Evolutionary conservation across 2,888 invertebrate species (phyloP).

Genomic region (Melikaiella ostensackeni): DNA sequence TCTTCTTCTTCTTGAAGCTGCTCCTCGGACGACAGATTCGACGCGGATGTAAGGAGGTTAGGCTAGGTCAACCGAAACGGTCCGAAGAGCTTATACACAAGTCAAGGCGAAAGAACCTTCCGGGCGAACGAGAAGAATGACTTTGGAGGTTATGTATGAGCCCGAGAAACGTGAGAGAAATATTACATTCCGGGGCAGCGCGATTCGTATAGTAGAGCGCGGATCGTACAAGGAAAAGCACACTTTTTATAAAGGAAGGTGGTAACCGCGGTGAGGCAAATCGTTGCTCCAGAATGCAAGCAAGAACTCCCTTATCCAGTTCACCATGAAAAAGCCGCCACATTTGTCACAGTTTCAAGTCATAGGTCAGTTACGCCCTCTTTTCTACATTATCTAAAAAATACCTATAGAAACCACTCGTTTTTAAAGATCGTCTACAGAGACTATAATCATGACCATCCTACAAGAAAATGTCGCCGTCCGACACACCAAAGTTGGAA

Average conservation of each 20-base stretch:
- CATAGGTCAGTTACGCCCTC: too few relatives aligned
- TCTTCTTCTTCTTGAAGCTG: slow-evolving; percentile 40
- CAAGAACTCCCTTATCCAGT: slow-evolving; percentile 18
- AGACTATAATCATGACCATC: too few relatives aligned
- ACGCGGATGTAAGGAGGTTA: slow-evolving; percentile 53
- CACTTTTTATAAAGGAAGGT: slow-evolving; percentile 17
- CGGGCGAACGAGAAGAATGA: slow-evolving; percentile 32
- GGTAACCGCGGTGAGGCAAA: slow-evolving; percentile 21
- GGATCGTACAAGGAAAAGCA: slow-evolving; percentile 20
- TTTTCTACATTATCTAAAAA: too few relatives aligned
- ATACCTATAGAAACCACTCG: too few relatives aligned
- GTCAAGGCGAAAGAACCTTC: neutral
- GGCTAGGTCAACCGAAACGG: slow-evolving; percentile 44
- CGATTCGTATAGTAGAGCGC: slow-evolving; percentile 11
- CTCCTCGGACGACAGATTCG: slow-evolving; percentile 53
- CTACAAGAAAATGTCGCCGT: too few relatives aligned
- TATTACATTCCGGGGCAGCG: slow-evolving; percentile 8
- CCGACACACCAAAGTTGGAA: too few relatives aligned
- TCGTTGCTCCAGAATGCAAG: slow-evolving; percentile 18
- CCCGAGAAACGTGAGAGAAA: slow-evolving; percentile 33
- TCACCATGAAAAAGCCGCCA: slow-evolving; percentile 13
- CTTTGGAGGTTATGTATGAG: slow-evolving; percentile 37
- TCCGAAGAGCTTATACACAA: slow-evolving; percentile 22
- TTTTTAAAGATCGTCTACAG: too few relatives aligned
- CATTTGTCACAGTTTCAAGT: slow-evolving; percentile 28